Percentiles rank a stretch among this genome's conserved stretches.
Conservation (phyloP, 2,113 vertebrate species). For the Carollia perspicillata region DNA sequence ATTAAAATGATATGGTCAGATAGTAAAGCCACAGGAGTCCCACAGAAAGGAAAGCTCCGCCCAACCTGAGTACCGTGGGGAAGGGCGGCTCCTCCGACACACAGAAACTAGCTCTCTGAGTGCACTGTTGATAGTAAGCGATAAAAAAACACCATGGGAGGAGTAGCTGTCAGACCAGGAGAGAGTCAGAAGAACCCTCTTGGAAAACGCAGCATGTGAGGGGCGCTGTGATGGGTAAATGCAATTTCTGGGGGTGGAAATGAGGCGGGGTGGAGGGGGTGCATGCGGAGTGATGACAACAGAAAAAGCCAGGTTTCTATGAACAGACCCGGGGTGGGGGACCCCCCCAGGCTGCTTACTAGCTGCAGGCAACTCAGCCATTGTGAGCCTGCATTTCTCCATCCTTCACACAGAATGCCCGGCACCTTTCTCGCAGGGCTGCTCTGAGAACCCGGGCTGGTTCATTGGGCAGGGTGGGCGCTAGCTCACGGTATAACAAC, state of each 20-base stretch:
- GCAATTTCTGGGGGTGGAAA: neutral
- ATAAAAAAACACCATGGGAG: neutral
- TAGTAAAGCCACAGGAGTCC: neutral
- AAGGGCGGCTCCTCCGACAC: neutral
- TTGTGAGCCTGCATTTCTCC: neutral
- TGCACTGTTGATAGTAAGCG: neutral
- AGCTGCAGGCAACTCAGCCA: too few species aligned
- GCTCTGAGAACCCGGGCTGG: neutral
- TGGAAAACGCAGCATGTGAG: neutral
- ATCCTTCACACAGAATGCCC: neutral
- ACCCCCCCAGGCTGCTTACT: neutral
- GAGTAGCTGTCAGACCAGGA: neutral
- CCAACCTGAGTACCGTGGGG: neutral
- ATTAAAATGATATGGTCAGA: neutral
- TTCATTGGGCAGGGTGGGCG: neutral
- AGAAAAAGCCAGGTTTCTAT: neutral
- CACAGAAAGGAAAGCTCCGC: neutral
- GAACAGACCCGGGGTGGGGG: neutral
- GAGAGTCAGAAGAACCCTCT: neutral
- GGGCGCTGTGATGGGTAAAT: neutral
- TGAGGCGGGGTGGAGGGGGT: neutral
- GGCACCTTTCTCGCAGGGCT: neutral
- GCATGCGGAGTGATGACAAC: neutral
- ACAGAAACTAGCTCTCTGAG: neutral
- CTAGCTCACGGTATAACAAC: fast-evolving